These are phyloP conservation scores for Ophioninae sp. DNA, from an alignment of 2,888 invertebrate genomes.

Conservation along the genomic window DNA sequence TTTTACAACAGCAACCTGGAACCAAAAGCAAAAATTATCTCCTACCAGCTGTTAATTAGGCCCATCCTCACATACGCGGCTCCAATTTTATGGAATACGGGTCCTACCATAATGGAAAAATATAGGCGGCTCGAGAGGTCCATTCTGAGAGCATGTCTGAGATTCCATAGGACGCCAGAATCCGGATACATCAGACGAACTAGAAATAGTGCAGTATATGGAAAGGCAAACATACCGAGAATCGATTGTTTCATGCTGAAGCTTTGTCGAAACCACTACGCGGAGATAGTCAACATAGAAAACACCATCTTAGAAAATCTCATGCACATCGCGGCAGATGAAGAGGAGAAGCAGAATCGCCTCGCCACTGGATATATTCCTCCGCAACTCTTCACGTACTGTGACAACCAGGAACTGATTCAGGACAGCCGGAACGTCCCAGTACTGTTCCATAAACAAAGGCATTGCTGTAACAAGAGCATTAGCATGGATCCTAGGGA, in stretches of 20 bases:
- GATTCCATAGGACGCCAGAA: not conserved
- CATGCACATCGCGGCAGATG: too few relatives aligned
- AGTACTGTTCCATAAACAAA: too few relatives aligned
- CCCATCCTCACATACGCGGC: not conserved
- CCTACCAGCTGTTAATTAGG: not conserved
- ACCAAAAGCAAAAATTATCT: conserved; percentile 10
- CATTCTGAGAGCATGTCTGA: not conserved
- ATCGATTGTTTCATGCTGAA: not conserved
- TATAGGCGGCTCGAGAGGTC: not conserved
- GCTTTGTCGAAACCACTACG: not conserved
- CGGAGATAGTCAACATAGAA: not conserved
- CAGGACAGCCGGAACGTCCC: too few relatives aligned
- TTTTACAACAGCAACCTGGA: conserved; percentile 1
- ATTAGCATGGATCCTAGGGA: too few relatives aligned
- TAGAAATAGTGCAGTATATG: not conserved
- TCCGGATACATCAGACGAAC: not conserved
- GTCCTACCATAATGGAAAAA: not conserved
- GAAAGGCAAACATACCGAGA: not conserved
- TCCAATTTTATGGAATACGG: not conserved
- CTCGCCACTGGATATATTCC: too few relatives aligned
- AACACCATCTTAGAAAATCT: not conserved
- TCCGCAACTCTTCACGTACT: too few relatives aligned
- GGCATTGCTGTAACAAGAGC: too few relatives aligned
- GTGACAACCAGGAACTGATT: too few relatives aligned
- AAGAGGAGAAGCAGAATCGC: too few relatives aligned